phyloP scores from a whole-genome alignment of 1,140 invertebrate species.

The Drosophila subpulchrella region DNA sequence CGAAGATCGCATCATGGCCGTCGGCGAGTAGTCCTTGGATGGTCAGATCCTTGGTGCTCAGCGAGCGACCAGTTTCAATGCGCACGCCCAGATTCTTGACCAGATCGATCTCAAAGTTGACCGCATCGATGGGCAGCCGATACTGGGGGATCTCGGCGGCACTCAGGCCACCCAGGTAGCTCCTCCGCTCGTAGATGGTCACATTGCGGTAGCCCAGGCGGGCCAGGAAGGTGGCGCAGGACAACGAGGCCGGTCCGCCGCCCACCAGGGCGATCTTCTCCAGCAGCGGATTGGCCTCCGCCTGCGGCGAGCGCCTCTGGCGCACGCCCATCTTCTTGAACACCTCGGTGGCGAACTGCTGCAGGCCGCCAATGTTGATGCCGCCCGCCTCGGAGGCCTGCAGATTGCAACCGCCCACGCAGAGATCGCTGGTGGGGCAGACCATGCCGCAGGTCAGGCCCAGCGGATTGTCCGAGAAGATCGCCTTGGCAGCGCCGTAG shows the following conservation, averaged over 20 bases:
- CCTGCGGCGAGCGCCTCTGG: conserved; percentile 92
- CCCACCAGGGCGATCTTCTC: conserved; percentile 96
- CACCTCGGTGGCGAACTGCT: conserved; percentile 98
- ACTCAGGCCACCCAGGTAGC: conserved; percentile 94
- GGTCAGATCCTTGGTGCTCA: conserved; percentile 90
- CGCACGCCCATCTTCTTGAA: conserved; percentile 97
- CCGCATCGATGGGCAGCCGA: conserved; percentile 95
- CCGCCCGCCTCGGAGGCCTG: conserved; percentile 97
- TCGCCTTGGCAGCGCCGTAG: conserved; percentile 98
- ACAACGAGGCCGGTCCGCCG: conserved; percentile 98
- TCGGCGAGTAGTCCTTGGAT: conserved; percentile 88
- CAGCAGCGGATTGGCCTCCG: conserved; percentile 86
- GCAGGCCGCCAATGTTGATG: conserved; percentile 99
- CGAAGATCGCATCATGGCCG: conserved; percentile 92
- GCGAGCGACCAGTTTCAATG: conserved; percentile 88
- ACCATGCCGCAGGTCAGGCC: conserved; percentile 99
- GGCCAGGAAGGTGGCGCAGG: conserved; percentile 97
- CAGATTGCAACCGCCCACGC: conserved; percentile 98
- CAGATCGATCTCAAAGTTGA: conserved; percentile 96
- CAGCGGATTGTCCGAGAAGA: conserved; percentile 98
- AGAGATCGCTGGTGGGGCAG: conserved; percentile 98
- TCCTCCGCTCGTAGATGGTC: conserved; percentile 96
- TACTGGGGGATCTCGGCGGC: conserved; percentile 98
- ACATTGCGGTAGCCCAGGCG: conserved; percentile 96
- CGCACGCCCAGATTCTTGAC: conserved; percentile 97